Evolutionary conservation across 2,888 invertebrate genomes (phyloP).

Genomic region (Ypsolopha scabrella): DNA sequence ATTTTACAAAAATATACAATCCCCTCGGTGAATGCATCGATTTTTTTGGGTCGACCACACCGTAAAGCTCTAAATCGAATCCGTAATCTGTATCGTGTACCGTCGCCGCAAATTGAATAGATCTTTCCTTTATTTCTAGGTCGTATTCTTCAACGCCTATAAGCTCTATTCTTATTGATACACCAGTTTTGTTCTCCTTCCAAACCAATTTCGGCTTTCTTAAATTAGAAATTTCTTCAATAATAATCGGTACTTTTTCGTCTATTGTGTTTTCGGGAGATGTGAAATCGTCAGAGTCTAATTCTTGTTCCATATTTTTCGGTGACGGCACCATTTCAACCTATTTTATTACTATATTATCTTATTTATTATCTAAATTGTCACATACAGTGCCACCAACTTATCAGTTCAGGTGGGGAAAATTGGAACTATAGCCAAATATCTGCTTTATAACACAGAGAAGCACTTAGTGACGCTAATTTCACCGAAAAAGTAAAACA

Average conservation of each 20-base stretch:
- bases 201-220: slow-evolving; percentile 44
- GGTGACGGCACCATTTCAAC: slow-evolving; percentile 5
- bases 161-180: slow-evolving; percentile 42
- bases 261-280: slow-evolving; percentile 13
- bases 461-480: too few relatives aligned
- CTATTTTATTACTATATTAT: too few relatives aligned
- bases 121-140: slow-evolving; percentile 28
- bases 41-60: slow-evolving; percentile 27
- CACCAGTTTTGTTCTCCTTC: slow-evolving; percentile 34
- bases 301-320: slow-evolving; percentile 11
- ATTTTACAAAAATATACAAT: slow-evolving; percentile 37
- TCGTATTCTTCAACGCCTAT: slow-evolving; percentile 37
- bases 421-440: too few relatives aligned
- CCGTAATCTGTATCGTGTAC: slow-evolving; percentile 32
- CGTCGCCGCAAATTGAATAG: slow-evolving; percentile 29
- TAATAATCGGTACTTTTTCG: not conserved
- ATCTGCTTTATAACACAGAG: too few relatives aligned
- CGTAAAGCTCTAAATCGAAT: slow-evolving; percentile 49
- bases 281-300: slow-evolving; percentile 30
- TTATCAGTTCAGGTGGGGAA: too few relatives aligned
- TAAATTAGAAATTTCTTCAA: slow-evolving; percentile 7
- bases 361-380: too few relatives aligned
- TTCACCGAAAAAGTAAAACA: too few relatives aligned
- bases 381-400: too few relatives aligned
- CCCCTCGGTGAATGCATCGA: slow-evolving; percentile 41